Evolutionary conservation across 2,797 vertebrate genomes (phyloP), one percentile per base, ranked within the genome.

Genomic region (Lithobates pipiens): DNA sequence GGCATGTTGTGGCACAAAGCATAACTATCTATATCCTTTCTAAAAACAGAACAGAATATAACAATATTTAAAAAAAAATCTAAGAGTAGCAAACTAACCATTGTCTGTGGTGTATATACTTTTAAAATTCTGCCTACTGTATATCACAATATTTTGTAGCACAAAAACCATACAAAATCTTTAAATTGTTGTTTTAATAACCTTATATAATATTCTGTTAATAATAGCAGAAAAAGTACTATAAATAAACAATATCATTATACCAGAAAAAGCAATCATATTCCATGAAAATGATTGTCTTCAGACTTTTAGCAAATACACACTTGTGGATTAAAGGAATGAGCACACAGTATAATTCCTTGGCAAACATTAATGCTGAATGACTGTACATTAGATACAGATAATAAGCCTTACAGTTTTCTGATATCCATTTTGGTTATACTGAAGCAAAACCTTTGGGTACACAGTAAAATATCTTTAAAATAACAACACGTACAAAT

Each of bases 321-420:
- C 57, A 50, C 71, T 42, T 21, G 80, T 46, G 80, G 70, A 82
- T 82, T 82, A 74, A 46, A 32, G 71, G 39, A 75, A 50, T 44
- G 46, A 72, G 25, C 54, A 82, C 70, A 82, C n/a, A 74, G 80
- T 67, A 75, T 75, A 82, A 82, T 82, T 82, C 80, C 80, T 75
- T 27, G 10, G 42, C 80, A 82, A 75, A 82, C 80, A 74, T 75
- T 75, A 74, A 65, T 74, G 80, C 54, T 82, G 80, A 82, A 75
- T 75, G 78, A 81, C 79, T 81, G 78, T 75, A 75, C 80, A 82
- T 82, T 82, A 82, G 80, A 75, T 82, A 67, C 80, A 82, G 71
- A 82, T 82, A 74, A 82, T 82, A 82, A 82, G 72, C 72, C 71
- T 82, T 82, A 65, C 71, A 65, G 80, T 82, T 82, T 74, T 82